Evolutionary conservation across 2,888 invertebrate genomes (phyloP), one percentile per base, ranked within the genome.

Genomic region (Morpho helenor): DNA sequence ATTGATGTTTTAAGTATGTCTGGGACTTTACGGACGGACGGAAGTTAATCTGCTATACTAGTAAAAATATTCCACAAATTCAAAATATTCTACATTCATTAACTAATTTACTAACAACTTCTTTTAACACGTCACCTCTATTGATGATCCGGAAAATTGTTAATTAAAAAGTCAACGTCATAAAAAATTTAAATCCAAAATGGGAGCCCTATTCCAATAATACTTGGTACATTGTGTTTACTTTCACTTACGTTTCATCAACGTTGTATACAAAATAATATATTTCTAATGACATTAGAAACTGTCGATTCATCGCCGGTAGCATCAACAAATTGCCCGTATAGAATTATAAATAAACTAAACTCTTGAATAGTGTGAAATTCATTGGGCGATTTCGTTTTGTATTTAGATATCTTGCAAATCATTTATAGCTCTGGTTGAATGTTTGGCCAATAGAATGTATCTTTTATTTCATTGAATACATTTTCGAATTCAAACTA

Each of bases 271-370:
- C 41, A 41, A 46, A 56, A 56, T 39, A 40, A 50, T 45, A 52
- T 53, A 57, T 53, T 23, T 53, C 52, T 58, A 58, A 58, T 58
- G 52, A 58, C 57, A 58, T 58, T 41, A 54, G 50, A 58, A 54
- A 50, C 23, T 46, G 58, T 46, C 8, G 23, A 54, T 46, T 58
- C 58, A 58, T 40, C 23, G 10, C 23, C 58, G 23, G 53, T 10
- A 58, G 58, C 54, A 48, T 23, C 45, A 46, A 54, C 58, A 49
- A 58, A 58, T 58, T 54, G 50, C 48, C 50, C 42, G 49, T 56
- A 49, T 54, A 41, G 48, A 57, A 53, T 49, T 50, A 41, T 54
- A 43, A 31, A 42, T 49, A 54, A 49, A 54, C 42, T 46, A 58
- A 53, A 46, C 23, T 43, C 57, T 43, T 9, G 16, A 22, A 7